phyloP scores from a whole-genome alignment of 1,140 invertebrate genomes.

The Pomacea maculata region DNA sequence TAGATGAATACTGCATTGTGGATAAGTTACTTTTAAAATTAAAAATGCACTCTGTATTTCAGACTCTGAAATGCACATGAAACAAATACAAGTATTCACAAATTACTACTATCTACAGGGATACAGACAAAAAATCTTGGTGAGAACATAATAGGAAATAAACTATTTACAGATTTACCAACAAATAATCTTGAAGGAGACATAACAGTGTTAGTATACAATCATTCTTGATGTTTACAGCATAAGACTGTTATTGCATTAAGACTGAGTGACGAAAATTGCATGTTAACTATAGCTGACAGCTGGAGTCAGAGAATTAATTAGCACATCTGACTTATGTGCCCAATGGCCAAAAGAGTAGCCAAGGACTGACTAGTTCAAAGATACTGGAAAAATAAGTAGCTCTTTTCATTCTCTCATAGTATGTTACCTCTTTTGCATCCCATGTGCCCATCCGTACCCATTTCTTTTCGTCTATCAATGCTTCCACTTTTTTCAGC shows the following conservation, averaged over 20 bases:
- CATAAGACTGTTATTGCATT: no score
- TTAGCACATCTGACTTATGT: no score
- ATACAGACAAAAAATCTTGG: constrained; percentile 2
- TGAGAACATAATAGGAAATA: constrained; percentile 7
- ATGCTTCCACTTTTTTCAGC: constrained; percentile 84
- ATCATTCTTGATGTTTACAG: no score
- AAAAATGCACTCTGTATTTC: no score
- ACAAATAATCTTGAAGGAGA: neutral
- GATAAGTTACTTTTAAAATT: no score
- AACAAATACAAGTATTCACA: neutral
- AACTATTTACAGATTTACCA: neutral
- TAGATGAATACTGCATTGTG: no score
- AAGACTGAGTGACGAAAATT: no score
- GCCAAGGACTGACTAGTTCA: no score
- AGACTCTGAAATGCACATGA: neutral
- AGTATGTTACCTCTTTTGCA: constrained; percentile 80
- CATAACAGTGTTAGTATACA: neutral
- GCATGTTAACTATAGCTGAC: no score
- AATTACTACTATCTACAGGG: neutral
- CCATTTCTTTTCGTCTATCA: constrained; percentile 92
- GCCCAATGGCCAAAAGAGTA: no score
- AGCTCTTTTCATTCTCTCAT: neutral
- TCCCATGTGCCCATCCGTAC: constrained; percentile 94
- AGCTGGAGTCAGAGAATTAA: no score
- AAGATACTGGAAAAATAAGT: no score